phyloP scores from a whole-genome alignment of 2,113 vertebrate species.

The Meleagris gallopavo region DNA sequence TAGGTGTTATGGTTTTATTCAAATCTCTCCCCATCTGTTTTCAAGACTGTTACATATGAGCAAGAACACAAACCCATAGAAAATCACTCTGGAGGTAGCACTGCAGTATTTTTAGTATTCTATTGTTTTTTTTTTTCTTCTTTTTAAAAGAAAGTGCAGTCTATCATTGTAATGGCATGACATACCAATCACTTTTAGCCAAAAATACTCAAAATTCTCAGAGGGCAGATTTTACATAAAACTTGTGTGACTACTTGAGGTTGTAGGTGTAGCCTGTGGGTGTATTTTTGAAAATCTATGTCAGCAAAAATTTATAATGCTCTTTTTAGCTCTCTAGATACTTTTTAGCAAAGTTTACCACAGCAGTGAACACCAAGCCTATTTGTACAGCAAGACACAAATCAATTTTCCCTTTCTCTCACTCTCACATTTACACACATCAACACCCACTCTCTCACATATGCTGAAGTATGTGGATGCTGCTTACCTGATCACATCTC shows the following conservation, averaged over 20 bases:
- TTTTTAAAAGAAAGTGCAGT: background rate
- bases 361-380: background rate
- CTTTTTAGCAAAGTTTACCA: background rate
- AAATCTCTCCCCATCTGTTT: background rate
- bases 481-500: constrained; percentile 97
- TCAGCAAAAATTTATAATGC: background rate
- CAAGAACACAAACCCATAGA: background rate
- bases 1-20: background rate
- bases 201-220: background rate
- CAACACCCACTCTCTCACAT: background rate
- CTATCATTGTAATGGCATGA: background rate
- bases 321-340: background rate
- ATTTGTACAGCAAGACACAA: background rate
- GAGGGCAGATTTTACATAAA: background rate
- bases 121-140: background rate
- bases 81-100: background rate
- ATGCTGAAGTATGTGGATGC: background rate
- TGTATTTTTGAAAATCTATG: background rate
- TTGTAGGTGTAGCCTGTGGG: background rate
- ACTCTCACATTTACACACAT: background rate
- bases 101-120: background rate
- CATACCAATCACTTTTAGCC: background rate
- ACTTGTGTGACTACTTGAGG: background rate
- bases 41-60: background rate
- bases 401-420: background rate